A percentile compares a stretch with the other conserved stretches of the same genome.
phyloP scores from a whole-genome alignment of 1,140 invertebrate species.

The Zaprionus camerounensis region DNA sequence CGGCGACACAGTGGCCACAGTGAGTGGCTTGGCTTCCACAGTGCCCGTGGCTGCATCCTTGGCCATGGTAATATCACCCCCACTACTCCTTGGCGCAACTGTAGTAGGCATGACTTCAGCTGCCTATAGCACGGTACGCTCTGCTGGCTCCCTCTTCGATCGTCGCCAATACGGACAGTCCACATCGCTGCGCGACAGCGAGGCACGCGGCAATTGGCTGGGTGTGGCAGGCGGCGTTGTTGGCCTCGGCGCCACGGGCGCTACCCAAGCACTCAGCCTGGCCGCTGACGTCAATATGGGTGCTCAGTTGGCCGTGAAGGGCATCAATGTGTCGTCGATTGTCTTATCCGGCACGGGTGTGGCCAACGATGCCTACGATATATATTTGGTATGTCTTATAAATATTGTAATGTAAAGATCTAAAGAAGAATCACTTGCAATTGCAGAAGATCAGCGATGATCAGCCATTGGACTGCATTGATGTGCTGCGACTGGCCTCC shows the following conservation, averaged over 20 bases:
- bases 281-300: constrained; percentile 43
- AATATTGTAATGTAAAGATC: neutral
- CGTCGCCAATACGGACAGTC: constrained; percentile 64
- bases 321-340: constrained; percentile 72
- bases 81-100: constrained; percentile 60
- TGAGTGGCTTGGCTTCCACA: constrained; percentile 60
- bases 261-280: constrained; percentile 49
- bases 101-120: constrained; percentile 57
- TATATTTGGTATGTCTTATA: constrained; percentile 52
- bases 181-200: constrained; percentile 54
- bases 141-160: constrained; percentile 51
- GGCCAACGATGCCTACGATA: constrained; percentile 62
- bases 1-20: constrained; percentile 61
- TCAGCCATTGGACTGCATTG: constrained; percentile 52
- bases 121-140: constrained; percentile 65
- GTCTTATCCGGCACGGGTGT: constrained; percentile 71
- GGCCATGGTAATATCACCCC: constrained; percentile 61
- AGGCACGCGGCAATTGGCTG: constrained; percentile 73
- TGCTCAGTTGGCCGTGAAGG: constrained; percentile 67
- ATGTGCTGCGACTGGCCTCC: constrained; percentile 69
- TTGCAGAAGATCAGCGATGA: constrained; percentile 68
- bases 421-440: no score
- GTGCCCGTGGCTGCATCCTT: constrained; percentile 63
- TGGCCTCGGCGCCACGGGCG: constrained; percentile 69
- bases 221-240: constrained; percentile 75